Conservation (phyloP, 35 echinoderm and acorn worm species). For the Heliocidaris tuberculata region DNA sequence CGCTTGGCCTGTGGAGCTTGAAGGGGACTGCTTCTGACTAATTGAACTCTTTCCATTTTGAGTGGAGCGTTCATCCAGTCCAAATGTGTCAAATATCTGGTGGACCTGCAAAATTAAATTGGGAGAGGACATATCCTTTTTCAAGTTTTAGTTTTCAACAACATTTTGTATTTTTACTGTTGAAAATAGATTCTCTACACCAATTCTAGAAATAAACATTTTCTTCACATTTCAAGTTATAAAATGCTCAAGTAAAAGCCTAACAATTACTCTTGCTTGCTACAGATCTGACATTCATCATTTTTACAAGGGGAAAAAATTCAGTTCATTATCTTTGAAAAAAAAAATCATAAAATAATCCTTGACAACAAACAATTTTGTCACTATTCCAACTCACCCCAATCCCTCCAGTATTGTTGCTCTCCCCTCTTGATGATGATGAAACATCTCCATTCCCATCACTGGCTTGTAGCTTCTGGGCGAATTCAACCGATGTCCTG, state of each 20-base stretch:
- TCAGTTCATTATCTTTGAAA: background rate
- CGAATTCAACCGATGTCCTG: slow-evolving; percentile 73
- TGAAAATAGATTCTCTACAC: too few relatives aligned
- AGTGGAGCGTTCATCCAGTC: slow-evolving; percentile 62
- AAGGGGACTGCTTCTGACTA: slow-evolving; percentile 37
- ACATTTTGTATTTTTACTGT: too few relatives aligned
- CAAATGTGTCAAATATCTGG: slow-evolving; percentile 91
- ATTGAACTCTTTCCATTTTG: slow-evolving; percentile 61
- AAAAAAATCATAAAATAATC: background rate
- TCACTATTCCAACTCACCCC: slow-evolving; percentile 47
- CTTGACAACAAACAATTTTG: background rate
- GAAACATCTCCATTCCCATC: slow-evolving; percentile 7
- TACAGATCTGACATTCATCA: too few relatives aligned
- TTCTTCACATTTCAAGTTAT: too few relatives aligned
- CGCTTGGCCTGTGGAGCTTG: background rate
- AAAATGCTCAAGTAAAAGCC: too few relatives aligned
- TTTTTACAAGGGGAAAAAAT: too few relatives aligned
- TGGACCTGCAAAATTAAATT: slow-evolving; percentile 61
- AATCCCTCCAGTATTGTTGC: slow-evolving; percentile 15
- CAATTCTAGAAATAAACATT: too few relatives aligned
- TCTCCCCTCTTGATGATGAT: slow-evolving; percentile 36
- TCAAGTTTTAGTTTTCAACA: too few relatives aligned
- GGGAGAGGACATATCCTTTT: background rate
- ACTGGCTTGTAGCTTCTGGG: slow-evolving; percentile 57
- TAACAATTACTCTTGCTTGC: too few relatives aligned